These are phyloP conservation scores for Pantherophis vulpinus DNA, from an alignment of 2,797 vertebrate species.

Conservation along the genomic window DNA sequence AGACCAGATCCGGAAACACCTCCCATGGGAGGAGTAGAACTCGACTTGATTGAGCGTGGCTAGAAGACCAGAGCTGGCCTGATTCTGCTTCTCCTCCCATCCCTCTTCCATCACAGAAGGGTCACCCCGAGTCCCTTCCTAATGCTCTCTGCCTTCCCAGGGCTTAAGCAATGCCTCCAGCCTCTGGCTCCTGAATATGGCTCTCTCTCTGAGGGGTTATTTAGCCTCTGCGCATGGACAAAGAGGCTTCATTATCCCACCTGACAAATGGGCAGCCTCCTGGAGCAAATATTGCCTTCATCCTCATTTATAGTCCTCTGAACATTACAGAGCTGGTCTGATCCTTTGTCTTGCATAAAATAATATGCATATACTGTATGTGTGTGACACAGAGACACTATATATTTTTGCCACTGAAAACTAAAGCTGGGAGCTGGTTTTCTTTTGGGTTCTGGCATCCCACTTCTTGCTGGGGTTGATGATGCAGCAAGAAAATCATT, in stretches of 20 bases:
- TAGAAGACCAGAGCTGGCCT: not conserved
- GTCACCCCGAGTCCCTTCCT: not conserved
- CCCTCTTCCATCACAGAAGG: not conserved
- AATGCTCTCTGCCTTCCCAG: not conserved
- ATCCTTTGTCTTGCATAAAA: not conserved
- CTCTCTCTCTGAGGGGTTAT: not conserved
- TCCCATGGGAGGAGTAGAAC: not conserved
- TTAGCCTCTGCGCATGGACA: not conserved
- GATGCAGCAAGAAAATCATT: not conserved
- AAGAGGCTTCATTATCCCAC: not conserved
- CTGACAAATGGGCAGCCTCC: not conserved
- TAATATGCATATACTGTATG: not conserved
- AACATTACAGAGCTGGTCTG: not conserved
- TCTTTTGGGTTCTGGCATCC: not conserved
- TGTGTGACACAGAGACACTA: not conserved
- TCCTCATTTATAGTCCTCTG: not conserved
- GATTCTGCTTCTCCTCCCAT: not conserved
- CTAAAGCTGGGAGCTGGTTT: not conserved
- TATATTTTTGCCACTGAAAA: not conserved
- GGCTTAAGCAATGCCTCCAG: not conserved
- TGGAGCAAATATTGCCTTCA: not conserved
- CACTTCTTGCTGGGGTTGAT: not conserved
- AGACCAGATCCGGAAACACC: not conserved
- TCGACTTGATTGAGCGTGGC: not conserved
- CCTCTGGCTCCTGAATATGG: not conserved